phyloP scores from a whole-genome alignment of 2,113 vertebrate species.

The Protomyctophum bolini region DNA sequence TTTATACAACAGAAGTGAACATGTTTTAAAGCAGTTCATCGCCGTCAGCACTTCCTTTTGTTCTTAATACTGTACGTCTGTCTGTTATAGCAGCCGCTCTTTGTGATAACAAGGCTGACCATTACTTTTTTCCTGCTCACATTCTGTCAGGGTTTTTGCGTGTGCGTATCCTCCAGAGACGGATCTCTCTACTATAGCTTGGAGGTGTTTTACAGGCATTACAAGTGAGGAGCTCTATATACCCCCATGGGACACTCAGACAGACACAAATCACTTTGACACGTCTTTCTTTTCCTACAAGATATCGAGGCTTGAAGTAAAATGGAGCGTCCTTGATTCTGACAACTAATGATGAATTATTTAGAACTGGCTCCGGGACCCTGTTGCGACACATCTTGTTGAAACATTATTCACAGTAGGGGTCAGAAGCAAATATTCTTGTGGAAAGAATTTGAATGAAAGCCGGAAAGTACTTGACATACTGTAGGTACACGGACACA shows the following conservation, averaged over 20 bases:
- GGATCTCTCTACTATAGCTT: constrained; percentile 46
- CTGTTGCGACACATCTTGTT: neutral
- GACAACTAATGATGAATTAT: constrained; percentile 14
- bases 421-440: constrained; percentile 14
- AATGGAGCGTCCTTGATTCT: constrained; percentile 42
- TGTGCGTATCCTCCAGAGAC: constrained; percentile 67
- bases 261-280: constrained; percentile 74
- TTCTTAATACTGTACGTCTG: constrained; percentile 24
- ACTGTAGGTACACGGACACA: too few relatives aligned
- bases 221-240: constrained; percentile 47
- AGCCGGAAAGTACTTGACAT: too few relatives aligned
- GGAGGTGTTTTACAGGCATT: constrained; percentile 76
- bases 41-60: constrained; percentile 65
- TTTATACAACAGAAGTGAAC: constrained; percentile 35
- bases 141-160: constrained; percentile 67
- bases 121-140: constrained; percentile 45
- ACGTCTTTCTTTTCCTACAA: constrained; percentile 47
- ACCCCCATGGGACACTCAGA: constrained; percentile 62
- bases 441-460: too few relatives aligned
- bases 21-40: constrained; percentile 35
- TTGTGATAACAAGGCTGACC: constrained; percentile 6
- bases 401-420: neutral
- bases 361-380: constrained; percentile 10
- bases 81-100: constrained; percentile 36
- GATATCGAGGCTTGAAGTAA: constrained; percentile 39